Conservation (phyloP, 2,888 invertebrate species). For the Drosophila maculinotata region DNA sequence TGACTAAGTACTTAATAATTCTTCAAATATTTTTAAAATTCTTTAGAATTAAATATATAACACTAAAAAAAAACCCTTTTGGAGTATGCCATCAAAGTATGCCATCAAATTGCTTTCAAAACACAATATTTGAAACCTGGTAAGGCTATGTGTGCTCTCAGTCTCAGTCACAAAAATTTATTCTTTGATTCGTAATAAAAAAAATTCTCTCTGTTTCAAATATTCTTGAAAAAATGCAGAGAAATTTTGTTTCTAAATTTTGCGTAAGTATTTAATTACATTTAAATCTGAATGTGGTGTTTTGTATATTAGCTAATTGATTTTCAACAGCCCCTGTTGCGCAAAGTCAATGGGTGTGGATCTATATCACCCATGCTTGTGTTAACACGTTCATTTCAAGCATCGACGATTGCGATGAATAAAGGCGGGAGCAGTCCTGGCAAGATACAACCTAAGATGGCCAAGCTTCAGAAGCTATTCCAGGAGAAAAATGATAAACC, state of each 20-base stretch:
- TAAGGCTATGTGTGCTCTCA: background rate
- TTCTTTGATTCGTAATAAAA: background rate
- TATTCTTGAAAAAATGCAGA: constrained; percentile 53
- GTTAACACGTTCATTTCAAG: constrained; percentile 24
- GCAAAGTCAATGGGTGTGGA: constrained; percentile 11
- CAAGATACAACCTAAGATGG: constrained; percentile 58
- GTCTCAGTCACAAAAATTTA: constrained; percentile 12
- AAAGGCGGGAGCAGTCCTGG: constrained; percentile 21
- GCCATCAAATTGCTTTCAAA: background rate
- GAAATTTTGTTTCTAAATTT: constrained; percentile 39
- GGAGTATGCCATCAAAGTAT: background rate
- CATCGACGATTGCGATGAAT: constrained; percentile 23
- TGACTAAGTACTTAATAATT: too few species aligned
- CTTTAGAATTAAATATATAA: too few species aligned
- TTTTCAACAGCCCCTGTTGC: constrained; percentile 47
- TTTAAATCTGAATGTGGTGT: background rate
- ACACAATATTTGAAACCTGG: background rate
- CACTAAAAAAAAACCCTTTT: too few species aligned
- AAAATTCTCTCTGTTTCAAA: constrained; percentile 14
- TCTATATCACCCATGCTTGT: constrained; percentile 8
- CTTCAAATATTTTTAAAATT: too few species aligned
- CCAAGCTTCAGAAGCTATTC: constrained; percentile 74
- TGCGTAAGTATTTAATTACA: constrained; percentile 47
- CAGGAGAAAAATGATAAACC: constrained; percentile 85
- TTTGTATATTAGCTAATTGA: background rate